phyloP scores from a whole-genome alignment of 23 tunicate species.

The Ciona savignyi region DNA sequence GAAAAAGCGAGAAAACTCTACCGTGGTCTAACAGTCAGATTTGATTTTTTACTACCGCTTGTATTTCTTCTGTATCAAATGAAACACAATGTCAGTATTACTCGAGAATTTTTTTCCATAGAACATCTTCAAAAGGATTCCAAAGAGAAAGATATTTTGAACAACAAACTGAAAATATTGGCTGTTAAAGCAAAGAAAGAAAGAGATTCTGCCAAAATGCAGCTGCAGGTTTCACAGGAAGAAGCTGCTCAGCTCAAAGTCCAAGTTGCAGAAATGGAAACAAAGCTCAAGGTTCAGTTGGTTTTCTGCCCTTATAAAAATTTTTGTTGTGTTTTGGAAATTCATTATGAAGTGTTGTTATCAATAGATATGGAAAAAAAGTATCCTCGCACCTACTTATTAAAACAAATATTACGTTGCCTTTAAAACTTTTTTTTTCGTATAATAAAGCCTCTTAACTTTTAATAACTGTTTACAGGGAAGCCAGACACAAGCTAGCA shows the following conservation, averaged over 20 bases:
- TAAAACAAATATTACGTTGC: not conserved
- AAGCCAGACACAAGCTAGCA: constrained; percentile 65
- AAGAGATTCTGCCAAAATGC: constrained; percentile 38
- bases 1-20: too few species aligned
- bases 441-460: not conserved
- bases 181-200: constrained; percentile 90
- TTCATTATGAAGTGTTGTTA: not conserved
- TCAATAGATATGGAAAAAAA: not conserved
- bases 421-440: not conserved
- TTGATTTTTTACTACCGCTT: too few species aligned
- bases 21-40: too few species aligned
- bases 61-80: too few species aligned
- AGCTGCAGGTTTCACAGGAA: constrained; percentile 35
- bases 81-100: too few species aligned
- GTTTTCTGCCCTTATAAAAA: too few species aligned
- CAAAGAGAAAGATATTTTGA: constrained; percentile 59
- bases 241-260: constrained; percentile 33
- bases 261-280: constrained; percentile 18
- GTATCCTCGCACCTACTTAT: not conserved
- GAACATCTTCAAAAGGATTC: constrained; percentile 38
- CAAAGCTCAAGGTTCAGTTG: constrained; percentile 31
- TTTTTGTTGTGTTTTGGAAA: too few species aligned
- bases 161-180: constrained; percentile 53
- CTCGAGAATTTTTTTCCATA: constrained; percentile 3
- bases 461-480: too few species aligned